A percentile compares a stretch with the other conserved stretches of the same genome.
Conservation (phyloP, 2,113 vertebrate species). For the Poecilia latipinna region DNA sequence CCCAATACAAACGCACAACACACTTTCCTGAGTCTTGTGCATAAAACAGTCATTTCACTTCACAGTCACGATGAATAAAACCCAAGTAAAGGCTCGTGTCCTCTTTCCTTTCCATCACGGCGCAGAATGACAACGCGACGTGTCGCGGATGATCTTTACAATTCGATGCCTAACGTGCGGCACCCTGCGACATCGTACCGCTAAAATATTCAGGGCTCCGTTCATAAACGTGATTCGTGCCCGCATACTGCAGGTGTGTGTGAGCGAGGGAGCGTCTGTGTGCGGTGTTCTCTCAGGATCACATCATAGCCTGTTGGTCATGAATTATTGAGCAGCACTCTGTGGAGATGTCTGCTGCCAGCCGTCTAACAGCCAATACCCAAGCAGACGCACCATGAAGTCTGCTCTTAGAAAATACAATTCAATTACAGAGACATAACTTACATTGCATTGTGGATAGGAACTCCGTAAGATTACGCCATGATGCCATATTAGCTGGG, state of each 20-base stretch:
- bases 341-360: constrained; percentile 7
- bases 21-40: neutral
- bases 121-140: neutral
- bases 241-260: neutral
- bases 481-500: neutral
- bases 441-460: neutral
- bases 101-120: neutral
- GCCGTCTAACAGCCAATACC: neutral
- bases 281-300: constrained; percentile 5
- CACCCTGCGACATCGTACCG: neutral
- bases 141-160: neutral
- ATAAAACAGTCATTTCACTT: neutral
- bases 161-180: neutral
- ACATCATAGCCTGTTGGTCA: constrained; percentile 25
- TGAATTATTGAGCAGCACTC: constrained; percentile 50
- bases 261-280: neutral
- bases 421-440: neutral
- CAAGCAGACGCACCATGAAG: neutral
- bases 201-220: neutral
- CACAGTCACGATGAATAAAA: neutral
- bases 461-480: neutral
- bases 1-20: neutral
- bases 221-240: constrained; percentile 13
- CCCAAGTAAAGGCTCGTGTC: too few species aligned
- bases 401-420: neutral